phyloP scores from a whole-genome alignment of 2,888 invertebrate species.

The Shargacucullia verbasci region DNA sequence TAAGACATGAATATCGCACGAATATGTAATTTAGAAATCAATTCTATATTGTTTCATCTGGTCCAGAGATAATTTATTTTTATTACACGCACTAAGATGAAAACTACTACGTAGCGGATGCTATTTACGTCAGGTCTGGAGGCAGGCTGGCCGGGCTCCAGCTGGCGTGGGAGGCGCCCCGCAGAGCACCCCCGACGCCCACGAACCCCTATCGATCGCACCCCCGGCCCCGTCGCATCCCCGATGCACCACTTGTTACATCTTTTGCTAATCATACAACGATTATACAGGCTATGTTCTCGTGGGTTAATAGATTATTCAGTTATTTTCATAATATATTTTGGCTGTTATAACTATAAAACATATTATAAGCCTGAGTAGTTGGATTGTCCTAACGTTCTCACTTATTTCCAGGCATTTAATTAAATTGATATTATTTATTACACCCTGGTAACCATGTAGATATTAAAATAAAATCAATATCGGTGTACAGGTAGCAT shows the following conservation, averaged over 20 bases:
- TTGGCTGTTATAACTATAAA: too few species aligned
- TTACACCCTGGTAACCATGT: constrained; percentile 21
- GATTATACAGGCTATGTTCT: constrained; percentile 12
- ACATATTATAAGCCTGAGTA: too few species aligned
- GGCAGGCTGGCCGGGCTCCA: constrained; percentile 65
- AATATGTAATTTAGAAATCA: too few species aligned
- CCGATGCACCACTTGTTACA: constrained; percentile 84
- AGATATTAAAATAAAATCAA: constrained; percentile 37
- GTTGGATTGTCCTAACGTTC: too few species aligned
- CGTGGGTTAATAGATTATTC: neutral
- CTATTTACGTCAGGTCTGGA: constrained; percentile 61
- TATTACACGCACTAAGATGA: constrained; percentile 26
- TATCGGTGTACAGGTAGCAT: constrained; percentile 43
- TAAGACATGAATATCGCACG: too few species aligned
- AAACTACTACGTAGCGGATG: constrained; percentile 44
- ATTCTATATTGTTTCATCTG: too few species aligned
- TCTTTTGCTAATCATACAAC: constrained; percentile 58
- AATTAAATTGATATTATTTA: constrained; percentile 4
- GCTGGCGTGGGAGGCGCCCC: constrained; percentile 67
- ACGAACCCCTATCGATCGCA: constrained; percentile 64
- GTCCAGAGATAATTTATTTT: too few species aligned
- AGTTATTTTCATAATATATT: too few species aligned
- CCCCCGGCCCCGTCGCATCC: constrained; percentile 65
- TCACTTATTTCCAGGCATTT: too few species aligned
- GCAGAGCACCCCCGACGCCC: constrained; percentile 52